Evolutionary conservation across 2,113 vertebrate species (phyloP).

Genomic region (Panthera leo): DNA sequence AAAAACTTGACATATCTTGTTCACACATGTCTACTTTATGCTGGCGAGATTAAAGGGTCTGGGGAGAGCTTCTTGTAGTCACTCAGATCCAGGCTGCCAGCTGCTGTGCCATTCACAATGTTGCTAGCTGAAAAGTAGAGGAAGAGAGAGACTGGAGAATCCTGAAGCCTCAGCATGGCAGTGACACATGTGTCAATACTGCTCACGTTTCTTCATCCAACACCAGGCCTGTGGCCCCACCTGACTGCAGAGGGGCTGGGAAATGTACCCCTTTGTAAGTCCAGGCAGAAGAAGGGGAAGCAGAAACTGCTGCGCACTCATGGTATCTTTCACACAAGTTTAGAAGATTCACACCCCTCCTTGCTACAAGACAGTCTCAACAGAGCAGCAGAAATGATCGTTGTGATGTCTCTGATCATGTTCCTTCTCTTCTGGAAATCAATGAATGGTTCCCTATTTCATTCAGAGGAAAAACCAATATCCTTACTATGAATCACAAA

Average conservation of each 20-base stretch:
- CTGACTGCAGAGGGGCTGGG: neutral
- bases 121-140: rapidly evolving
- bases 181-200: neutral
- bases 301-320: neutral
- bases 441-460: neutral
- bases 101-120: neutral
- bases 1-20: neutral
- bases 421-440: neutral
- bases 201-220: too few relatives aligned
- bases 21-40: neutral
- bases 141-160: neutral
- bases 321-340: neutral
- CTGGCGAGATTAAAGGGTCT: neutral
- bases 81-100: neutral
- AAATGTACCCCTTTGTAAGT: rapidly evolving
- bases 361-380: neutral
- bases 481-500: neutral
- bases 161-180: neutral
- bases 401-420: neutral
- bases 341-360: neutral
- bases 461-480: neutral
- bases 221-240: too few relatives aligned
- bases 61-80: neutral
- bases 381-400: neutral
- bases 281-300: neutral